phyloP scores from a whole-genome alignment of 2,797 vertebrate species.

The Pristis pectinata region DNA sequence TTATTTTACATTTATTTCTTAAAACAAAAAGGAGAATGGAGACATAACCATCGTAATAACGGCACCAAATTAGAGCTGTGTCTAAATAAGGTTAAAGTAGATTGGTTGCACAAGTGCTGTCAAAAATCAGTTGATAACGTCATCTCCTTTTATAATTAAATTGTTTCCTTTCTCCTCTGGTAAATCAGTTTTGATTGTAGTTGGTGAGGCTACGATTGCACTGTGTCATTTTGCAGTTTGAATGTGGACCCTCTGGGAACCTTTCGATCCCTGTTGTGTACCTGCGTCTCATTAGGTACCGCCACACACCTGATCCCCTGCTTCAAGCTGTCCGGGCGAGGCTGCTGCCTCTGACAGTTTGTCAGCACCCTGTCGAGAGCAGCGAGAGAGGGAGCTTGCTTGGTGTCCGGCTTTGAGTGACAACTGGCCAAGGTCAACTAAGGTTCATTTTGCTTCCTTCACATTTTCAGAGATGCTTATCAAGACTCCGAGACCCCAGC shows the following conservation, averaged over 20 bases:
- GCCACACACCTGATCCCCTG: neutral
- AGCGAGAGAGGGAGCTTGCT: neutral
- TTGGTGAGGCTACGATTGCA: neutral
- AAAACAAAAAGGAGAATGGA: neutral
- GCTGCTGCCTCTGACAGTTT: neutral
- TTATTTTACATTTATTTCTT: neutral
- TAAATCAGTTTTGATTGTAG: neutral
- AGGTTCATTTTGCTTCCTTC: neutral
- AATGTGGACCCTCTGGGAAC: neutral
- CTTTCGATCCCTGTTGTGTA: neutral
- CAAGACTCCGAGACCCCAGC: too few species aligned
- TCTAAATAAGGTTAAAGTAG: neutral
- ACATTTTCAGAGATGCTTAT: neutral
- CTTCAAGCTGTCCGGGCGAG: neutral
- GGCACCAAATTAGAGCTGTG: neutral
- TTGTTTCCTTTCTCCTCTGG: neutral
- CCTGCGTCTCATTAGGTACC: neutral
- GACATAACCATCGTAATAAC: neutral
- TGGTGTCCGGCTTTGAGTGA: neutral
- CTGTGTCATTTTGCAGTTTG: neutral
- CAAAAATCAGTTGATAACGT: neutral
- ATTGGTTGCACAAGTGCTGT: neutral
- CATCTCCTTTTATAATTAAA: neutral
- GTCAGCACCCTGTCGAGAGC: neutral
- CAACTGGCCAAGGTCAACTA: neutral